Conservation (phyloP, 2,113 vertebrate species). For the Monarcha castaneiventris region DNA sequence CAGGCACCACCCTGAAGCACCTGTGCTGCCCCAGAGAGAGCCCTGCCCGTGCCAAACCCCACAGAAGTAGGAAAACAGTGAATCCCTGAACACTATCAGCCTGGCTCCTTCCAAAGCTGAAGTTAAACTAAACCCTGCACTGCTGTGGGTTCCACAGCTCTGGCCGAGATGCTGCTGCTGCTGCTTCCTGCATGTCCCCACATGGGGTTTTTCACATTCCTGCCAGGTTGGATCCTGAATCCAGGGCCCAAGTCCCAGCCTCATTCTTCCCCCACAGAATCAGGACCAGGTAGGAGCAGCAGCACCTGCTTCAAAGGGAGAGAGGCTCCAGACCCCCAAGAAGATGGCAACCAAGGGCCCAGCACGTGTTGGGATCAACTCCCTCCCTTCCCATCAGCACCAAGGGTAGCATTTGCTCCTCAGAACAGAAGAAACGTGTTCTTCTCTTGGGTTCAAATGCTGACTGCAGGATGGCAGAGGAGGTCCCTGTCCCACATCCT, state of each 20-base stretch:
- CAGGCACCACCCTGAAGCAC: neutral
- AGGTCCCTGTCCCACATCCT: neutral
- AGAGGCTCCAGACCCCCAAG: neutral
- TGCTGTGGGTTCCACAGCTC: neutral
- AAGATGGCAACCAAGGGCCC: neutral
- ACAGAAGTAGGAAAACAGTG: neutral
- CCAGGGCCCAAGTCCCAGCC: neutral
- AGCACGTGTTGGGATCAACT: neutral
- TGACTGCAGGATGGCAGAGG: neutral
- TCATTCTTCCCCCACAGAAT: neutral
- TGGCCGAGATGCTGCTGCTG: neutral
- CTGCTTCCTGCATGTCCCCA: neutral
- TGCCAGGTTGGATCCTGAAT: neutral
- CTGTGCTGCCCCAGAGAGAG: neutral
- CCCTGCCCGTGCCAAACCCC: neutral
- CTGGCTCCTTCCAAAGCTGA: neutral
- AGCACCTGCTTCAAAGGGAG: neutral
- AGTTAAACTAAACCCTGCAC: neutral
- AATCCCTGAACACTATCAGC: slow-evolving; percentile 12
- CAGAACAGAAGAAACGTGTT: neutral
- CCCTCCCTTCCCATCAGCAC: neutral
- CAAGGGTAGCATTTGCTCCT: neutral
- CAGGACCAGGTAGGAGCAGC: neutral
- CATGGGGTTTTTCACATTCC: neutral
- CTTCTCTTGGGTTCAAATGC: neutral